Conservation (phyloP, 2,113 vertebrate species). For the Ceratotherium simum region DNA sequence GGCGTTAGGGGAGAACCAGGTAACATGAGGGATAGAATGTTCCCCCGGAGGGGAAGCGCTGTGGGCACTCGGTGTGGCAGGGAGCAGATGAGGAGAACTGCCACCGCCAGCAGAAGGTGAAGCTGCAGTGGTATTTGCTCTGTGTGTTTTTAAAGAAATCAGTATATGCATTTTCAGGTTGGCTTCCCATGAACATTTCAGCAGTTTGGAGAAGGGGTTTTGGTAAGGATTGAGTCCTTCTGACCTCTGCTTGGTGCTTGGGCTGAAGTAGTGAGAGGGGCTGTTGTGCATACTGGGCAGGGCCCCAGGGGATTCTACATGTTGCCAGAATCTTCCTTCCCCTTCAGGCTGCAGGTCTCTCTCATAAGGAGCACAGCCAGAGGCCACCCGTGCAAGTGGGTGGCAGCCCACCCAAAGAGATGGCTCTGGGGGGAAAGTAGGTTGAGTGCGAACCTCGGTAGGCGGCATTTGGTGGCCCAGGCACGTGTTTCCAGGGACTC, state of each 20-base stretch:
- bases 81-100: too few relatives aligned
- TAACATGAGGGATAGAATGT: fast-evolving
- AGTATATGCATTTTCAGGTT: fast-evolving
- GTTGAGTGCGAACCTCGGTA: background rate
- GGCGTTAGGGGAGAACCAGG: background rate
- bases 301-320: too few relatives aligned
- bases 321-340: background rate
- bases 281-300: fast-evolving
- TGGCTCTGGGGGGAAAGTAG: background rate
- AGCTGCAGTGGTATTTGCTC: too few relatives aligned
- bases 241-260: background rate
- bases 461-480: background rate
- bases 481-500: background rate
- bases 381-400: background rate
- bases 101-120: fast-evolving
- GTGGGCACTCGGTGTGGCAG: background rate
- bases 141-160: background rate
- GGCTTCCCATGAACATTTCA: background rate
- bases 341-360: background rate
- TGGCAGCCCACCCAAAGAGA: background rate
- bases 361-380: background rate
- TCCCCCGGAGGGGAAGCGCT: too few relatives aligned
- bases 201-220: background rate
- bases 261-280: too few relatives aligned
- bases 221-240: background rate